Evolutionary conservation across 2,888 invertebrate genomes (phyloP).

Genomic region (Chymomyza procnemis): DNA sequence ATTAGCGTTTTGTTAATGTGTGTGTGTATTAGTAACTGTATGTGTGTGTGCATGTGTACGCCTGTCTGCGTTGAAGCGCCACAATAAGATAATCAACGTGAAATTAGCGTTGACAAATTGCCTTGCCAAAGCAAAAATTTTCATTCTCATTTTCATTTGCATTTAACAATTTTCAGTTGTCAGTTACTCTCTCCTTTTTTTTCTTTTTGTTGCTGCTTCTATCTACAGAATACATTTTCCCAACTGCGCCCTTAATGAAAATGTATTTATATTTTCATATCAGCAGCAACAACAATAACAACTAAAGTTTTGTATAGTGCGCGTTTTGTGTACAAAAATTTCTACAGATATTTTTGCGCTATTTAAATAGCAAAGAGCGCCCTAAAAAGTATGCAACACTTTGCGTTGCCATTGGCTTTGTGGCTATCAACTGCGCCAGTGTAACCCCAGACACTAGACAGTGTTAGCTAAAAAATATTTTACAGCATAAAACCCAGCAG

Average conservation of each 20-base stretch:
- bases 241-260: constrained; percentile 17
- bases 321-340: background rate
- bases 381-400: constrained; percentile 43
- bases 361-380: constrained; percentile 40
- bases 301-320: constrained; percentile 22
- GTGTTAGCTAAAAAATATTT: too few species aligned
- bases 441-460: background rate
- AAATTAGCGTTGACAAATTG: constrained; percentile 70
- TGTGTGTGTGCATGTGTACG: constrained; percentile 13
- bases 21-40: background rate
- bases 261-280: constrained; percentile 26
- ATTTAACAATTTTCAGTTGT: background rate
- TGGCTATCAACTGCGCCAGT: background rate
- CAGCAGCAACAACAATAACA: constrained; percentile 11
- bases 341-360: constrained; percentile 34
- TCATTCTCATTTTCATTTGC: constrained; percentile 22
- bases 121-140: constrained; percentile 36
- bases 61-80: background rate
- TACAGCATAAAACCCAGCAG: background rate
- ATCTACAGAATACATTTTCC: background rate
- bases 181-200: constrained; percentile 1
- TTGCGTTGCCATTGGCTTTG: constrained; percentile 5
- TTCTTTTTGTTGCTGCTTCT: constrained; percentile 11
- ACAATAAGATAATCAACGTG: constrained; percentile 58
- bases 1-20: constrained; percentile 8